Conservation (phyloP, 1,140 invertebrate genomes). For the Calephelis virginiensis region DNA sequence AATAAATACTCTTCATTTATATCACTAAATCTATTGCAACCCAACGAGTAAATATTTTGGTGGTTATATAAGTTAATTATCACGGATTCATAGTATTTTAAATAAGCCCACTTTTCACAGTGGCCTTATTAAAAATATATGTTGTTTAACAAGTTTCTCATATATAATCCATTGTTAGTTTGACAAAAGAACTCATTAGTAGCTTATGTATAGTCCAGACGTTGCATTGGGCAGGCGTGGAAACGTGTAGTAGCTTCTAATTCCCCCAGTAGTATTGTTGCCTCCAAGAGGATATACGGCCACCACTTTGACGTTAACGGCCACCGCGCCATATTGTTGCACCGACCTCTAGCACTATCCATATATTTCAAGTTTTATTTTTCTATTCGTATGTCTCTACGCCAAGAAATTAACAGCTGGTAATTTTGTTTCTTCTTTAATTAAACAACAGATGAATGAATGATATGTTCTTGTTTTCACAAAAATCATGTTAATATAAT, state of each 20-base stretch:
- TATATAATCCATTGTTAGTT: not conserved
- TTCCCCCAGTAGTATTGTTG: conserved; percentile 6
- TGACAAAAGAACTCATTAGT: conserved; percentile 16
- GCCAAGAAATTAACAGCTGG: too few species aligned
- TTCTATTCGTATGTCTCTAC: too few species aligned
- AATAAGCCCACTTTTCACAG: not conserved
- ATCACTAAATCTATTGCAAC: too few species aligned
- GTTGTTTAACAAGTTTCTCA: conserved; percentile 3
- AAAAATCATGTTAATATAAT: too few species aligned
- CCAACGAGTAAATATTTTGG: too few species aligned
- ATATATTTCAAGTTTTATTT: too few species aligned
- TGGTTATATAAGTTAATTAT: too few species aligned
- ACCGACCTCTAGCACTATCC: too few species aligned
- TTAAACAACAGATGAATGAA: too few species aligned
- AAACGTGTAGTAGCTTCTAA: conserved; percentile 9
- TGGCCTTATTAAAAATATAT: not conserved
- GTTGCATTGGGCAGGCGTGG: not conserved
- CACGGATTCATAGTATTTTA: not conserved
- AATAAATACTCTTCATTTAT: too few species aligned
- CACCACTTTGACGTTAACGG: not conserved
- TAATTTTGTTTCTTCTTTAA: too few species aligned
- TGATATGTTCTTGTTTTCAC: too few species aligned
- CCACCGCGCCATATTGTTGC: not conserved
- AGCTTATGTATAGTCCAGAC: conserved; percentile 1
- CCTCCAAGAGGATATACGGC: conserved; percentile 1